Base-by-base conservation (phyloP, 2,888 invertebrate genomes). In the Nomada fabriciana region DNA sequence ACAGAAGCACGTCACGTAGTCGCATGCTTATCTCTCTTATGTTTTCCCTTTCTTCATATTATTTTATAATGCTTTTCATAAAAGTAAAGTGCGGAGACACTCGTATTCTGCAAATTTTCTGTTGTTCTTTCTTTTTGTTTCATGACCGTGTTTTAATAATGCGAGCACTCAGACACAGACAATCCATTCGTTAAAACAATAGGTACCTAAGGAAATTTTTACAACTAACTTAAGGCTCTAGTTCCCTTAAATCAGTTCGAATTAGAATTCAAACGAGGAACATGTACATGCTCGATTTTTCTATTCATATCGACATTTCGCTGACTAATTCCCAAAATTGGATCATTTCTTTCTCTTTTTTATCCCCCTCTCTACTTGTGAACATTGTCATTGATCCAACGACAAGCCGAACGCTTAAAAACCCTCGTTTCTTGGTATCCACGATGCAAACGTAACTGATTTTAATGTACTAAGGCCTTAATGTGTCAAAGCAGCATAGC, bases 401-500 rank as follows among this genome's bases (percentile, higher is more conserved):
- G 47, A 47, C 52, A 18, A 55, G 50, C 61, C 64, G 71, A 65
- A 23, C 23, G 20, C 25, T 55, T 71, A 50, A 42, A 57, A 47
- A 36, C 20, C 50, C 77, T 63, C 61, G 65, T 72, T 71, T 60
- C 43, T 25, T 36, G n/a, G 53, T 47, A 52, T 50, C 52, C 60
- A n/a, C 71, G 70, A 43, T 67, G 63, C 73, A 42, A 65, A 72
- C 65, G 78, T 64, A 77, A 83, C 87, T 85, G 85, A 87, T 87
- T 85, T 84, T 78, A 88, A 85, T 65, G 82, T 78, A 85, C 73
- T 84, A 80, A 86, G 85, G 83, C 77, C 86, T 83, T 81, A 81
- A 83, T 78, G 84, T 84, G 87, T 87, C 85, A 77, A 88, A 88
- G 88, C 88, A 81, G 86, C 80, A 73, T 75, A 83, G 86, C 85